Conservation (phyloP, 2,888 invertebrate species). For the Hymenopus coronatus region DNA sequence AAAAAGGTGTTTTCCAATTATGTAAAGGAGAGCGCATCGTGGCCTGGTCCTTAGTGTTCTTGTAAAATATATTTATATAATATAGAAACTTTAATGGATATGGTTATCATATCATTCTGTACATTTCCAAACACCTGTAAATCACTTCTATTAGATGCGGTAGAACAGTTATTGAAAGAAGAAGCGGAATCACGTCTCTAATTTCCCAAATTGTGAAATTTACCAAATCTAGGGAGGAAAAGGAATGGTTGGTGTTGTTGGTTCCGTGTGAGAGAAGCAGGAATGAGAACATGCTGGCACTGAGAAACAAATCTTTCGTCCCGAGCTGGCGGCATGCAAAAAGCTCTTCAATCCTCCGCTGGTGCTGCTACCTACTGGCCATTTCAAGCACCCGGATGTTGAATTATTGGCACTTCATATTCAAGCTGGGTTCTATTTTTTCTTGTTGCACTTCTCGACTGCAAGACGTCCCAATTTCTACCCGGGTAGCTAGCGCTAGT, state of each 20-base stretch:
- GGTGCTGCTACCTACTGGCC: conserved; percentile 23
- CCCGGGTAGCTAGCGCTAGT: neutral
- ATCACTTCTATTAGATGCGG: too few species aligned
- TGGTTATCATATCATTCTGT: too few species aligned
- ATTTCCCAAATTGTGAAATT: neutral
- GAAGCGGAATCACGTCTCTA: too few species aligned
- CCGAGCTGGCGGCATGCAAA: conserved; percentile 31
- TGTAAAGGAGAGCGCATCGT: too few species aligned
- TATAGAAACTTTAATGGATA: too few species aligned
- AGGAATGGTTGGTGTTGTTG: neutral
- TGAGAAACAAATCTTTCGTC: conserved; percentile 32
- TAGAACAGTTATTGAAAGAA: too few species aligned
- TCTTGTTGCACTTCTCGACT: neutral
- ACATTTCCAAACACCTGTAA: neutral
- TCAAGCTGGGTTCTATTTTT: conserved; percentile 21
- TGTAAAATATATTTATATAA: too few species aligned
- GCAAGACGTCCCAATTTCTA: conserved; percentile 12
- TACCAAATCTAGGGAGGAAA: neutral
- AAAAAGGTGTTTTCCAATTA: too few species aligned
- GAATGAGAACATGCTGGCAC: neutral
- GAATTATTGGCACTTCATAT: conserved; percentile 30
- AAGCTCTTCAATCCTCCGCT: conserved; percentile 30
- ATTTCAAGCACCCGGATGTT: conserved; percentile 28
- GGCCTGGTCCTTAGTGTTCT: too few species aligned
- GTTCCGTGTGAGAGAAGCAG: neutral